Evolutionary conservation across 2,113 vertebrate genomes (phyloP).

Genomic region (Aramus guarauna): DNA sequence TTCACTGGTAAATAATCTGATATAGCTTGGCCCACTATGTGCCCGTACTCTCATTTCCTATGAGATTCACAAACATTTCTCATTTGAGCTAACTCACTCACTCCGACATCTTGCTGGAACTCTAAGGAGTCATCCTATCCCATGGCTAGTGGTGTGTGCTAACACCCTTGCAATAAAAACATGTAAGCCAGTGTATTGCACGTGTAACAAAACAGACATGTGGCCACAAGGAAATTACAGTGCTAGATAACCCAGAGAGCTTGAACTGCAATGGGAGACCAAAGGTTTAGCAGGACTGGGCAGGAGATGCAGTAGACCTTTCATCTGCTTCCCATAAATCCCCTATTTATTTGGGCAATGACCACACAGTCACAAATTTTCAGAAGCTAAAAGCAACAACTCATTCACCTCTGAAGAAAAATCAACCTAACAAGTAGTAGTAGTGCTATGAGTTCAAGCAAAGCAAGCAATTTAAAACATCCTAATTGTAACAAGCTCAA

Average conservation of each 20-base stretch:
- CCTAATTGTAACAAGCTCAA: background rate
- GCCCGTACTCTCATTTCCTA: background rate
- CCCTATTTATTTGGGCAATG: background rate
- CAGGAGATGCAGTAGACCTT: background rate
- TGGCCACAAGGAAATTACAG: background rate
- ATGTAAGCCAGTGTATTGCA: rapidly evolving
- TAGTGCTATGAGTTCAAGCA: background rate
- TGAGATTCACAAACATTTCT: background rate
- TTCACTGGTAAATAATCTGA: background rate
- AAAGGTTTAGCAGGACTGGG: background rate
- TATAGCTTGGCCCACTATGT: too few species aligned
- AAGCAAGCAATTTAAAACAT: background rate
- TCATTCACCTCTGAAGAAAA: background rate
- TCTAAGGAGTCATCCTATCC: background rate
- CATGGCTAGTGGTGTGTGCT: background rate
- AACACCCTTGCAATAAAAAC: background rate
- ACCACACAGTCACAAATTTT: background rate
- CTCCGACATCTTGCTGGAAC: background rate
- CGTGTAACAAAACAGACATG: background rate
- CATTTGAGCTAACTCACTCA: background rate
- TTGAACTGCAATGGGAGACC: background rate
- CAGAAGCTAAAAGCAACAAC: background rate
- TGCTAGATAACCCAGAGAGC: background rate
- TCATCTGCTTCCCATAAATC: background rate
- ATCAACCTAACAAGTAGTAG: background rate